Conservation (phyloP, 2,888 invertebrate genomes). For the Therioaphis trifolii region DNA sequence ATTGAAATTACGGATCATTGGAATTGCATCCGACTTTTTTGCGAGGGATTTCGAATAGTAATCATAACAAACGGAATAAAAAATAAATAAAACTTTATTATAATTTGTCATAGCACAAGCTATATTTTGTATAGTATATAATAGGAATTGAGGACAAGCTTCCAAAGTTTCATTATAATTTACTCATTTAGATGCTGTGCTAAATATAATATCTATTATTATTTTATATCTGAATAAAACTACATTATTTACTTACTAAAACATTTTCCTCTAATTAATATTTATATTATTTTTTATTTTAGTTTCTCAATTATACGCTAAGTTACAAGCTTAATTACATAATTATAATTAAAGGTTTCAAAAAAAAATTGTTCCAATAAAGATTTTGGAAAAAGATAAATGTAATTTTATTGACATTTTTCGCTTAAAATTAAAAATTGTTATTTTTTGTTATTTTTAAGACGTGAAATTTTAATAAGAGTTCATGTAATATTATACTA, state of each 20-base stretch:
- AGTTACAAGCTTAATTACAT: too few species aligned
- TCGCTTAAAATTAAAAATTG: too few species aligned
- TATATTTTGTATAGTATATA: conserved; percentile 3
- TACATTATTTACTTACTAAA: conserved; percentile 32
- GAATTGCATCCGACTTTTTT: conserved; percentile 55
- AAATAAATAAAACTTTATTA: conserved; percentile 43
- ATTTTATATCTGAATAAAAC: conserved; percentile 10
- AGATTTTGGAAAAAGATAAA: too few species aligned
- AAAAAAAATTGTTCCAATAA: too few species aligned
- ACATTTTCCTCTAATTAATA: not conserved
- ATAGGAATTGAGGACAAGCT: conserved; percentile 37
- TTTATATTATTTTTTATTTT: not conserved
- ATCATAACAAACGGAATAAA: conserved; percentile 42
- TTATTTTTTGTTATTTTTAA: not conserved
- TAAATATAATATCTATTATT: conserved; percentile 23
- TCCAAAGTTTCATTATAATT: conserved; percentile 31
- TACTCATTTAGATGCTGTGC: not conserved
- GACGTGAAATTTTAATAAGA: not conserved
- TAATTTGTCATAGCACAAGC: conserved; percentile 52
- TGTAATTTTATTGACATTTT: too few species aligned
- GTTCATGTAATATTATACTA: too few species aligned
- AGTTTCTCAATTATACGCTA: too few species aligned
- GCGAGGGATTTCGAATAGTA: conserved; percentile 51
- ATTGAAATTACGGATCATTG: conserved; percentile 62
- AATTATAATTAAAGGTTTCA: too few species aligned